phyloP scores from a whole-genome alignment of 2,888 invertebrate species.

The Ectobius pallidus region DNA sequence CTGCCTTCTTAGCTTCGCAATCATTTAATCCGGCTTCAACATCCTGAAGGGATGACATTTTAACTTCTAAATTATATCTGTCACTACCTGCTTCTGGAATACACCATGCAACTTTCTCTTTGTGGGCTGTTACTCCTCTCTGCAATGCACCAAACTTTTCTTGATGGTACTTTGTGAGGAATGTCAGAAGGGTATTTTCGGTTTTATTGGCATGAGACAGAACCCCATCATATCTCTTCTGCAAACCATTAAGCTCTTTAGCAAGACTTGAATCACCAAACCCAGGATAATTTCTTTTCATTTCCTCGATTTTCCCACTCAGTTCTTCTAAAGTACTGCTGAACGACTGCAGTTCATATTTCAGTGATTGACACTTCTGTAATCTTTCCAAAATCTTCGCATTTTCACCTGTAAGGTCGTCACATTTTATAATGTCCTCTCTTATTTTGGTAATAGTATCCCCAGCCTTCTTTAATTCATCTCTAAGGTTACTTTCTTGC shows the following conservation, averaged over 20 bases:
- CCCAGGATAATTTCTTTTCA: slow-evolving; percentile 76
- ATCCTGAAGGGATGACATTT: slow-evolving; percentile 78
- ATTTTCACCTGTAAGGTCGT: slow-evolving; percentile 88
- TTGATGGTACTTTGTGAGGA: slow-evolving; percentile 85
- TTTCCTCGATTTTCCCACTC: slow-evolving; percentile 69
- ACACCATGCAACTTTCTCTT: slow-evolving; percentile 92
- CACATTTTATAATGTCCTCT: slow-evolving; percentile 86
- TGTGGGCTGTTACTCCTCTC: slow-evolving; percentile 77
- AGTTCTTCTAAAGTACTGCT: slow-evolving; percentile 72
- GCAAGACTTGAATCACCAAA: slow-evolving; percentile 77
- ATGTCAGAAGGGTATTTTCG: slow-evolving; percentile 73
- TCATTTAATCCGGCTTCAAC: slow-evolving; percentile 75
- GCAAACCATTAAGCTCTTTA: slow-evolving; percentile 83
- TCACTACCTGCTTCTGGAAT: slow-evolving; percentile 87
- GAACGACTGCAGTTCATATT: slow-evolving; percentile 71
- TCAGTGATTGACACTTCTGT: slow-evolving; percentile 73
- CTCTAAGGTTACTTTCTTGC: slow-evolving; percentile 73
- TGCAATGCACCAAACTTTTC: slow-evolving; percentile 84
- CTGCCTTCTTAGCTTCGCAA: slow-evolving; percentile 68
- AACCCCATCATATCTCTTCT: slow-evolving; percentile 82
- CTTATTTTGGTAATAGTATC: slow-evolving; percentile 75
- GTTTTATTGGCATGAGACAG: slow-evolving; percentile 81
- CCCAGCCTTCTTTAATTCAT: slow-evolving; percentile 72
- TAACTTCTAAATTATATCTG: slow-evolving; percentile 90
- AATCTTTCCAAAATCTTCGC: slow-evolving; percentile 80